These are phyloP conservation scores for Aradus depressus DNA, from an alignment of 2,888 invertebrate genomes.

Conservation along the genomic window DNA sequence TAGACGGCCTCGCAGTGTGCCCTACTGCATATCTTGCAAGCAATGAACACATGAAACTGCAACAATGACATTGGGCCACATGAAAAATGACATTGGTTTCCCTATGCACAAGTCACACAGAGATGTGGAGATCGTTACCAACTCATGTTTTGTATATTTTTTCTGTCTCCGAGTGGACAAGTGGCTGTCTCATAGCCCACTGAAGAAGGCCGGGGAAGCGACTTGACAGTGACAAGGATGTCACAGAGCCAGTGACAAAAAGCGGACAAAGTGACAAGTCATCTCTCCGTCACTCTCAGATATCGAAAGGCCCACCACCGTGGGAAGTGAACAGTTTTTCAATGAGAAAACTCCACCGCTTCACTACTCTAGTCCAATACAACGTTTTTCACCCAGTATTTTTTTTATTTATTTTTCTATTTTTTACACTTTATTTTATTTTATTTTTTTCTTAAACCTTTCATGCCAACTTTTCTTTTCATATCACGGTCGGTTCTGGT, in stretches of 20 bases:
- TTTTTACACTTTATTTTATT: slow-evolving; percentile 7
- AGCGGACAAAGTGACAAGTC: neutral
- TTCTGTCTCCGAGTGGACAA: too few relatives aligned
- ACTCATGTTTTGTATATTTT: too few relatives aligned
- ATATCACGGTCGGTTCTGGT: slow-evolving; percentile 12
- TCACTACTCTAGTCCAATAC: slow-evolving; percentile 3
- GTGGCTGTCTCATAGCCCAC: too few relatives aligned
- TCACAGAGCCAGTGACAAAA: neutral
- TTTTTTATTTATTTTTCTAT: slow-evolving; percentile 7
- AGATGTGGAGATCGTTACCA: too few relatives aligned
- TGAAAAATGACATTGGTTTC: too few relatives aligned
- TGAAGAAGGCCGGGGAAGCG: neutral
- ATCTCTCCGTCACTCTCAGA: too few relatives aligned
- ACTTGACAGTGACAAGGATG: neutral
- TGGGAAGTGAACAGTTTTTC: slow-evolving; percentile 13
- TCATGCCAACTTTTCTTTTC: slow-evolving; percentile 17
- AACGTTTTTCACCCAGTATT: neutral
- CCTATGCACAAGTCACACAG: too few relatives aligned
- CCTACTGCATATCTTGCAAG: too few relatives aligned
- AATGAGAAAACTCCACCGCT: slow-evolving; percentile 5
- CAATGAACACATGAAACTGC: too few relatives aligned
- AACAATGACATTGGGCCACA: too few relatives aligned
- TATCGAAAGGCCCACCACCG: too few relatives aligned
- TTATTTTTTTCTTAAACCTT: slow-evolving; percentile 5
- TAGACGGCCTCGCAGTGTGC: too few relatives aligned